Evolutionary conservation across 2,888 invertebrate genomes (phyloP).

Genomic region (Beris chalybata): DNA sequence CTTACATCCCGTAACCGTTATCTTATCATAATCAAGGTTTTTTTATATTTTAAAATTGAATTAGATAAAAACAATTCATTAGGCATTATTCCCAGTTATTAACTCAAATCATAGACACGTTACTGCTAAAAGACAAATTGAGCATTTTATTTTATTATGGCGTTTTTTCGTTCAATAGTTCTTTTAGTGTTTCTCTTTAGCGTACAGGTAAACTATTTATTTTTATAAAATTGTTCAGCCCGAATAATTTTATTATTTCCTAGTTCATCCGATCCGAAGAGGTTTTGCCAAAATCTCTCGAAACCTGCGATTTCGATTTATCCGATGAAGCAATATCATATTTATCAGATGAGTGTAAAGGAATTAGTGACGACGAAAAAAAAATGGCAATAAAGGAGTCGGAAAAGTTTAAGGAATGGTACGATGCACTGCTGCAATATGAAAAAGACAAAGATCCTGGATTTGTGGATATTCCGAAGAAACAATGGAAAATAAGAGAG

Average conservation of each 20-base stretch:
- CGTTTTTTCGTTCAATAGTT: background rate
- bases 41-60: no score
- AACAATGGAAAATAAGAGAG: slow-evolving; percentile 20
- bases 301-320: slow-evolving; percentile 19
- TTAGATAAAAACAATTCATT: no score
- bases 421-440: background rate
- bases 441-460: slow-evolving; percentile 9
- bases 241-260: background rate
- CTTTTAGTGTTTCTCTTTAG: background rate
- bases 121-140: no score
- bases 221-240: background rate
- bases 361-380: background rate
- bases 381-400: slow-evolving; percentile 2
- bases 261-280: no score
- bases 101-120: no score
- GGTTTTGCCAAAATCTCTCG: no score
- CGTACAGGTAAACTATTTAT: background rate
- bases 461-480: background rate
- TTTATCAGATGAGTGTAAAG: background rate
- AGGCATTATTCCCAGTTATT: no score
- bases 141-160: background rate
- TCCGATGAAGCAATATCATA: background rate
- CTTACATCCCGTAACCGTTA: no score
- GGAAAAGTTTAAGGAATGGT: background rate
- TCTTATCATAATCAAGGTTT: no score